phyloP scores from a whole-genome alignment of 2,888 invertebrate genomes.

The Atrina japonica region DNA sequence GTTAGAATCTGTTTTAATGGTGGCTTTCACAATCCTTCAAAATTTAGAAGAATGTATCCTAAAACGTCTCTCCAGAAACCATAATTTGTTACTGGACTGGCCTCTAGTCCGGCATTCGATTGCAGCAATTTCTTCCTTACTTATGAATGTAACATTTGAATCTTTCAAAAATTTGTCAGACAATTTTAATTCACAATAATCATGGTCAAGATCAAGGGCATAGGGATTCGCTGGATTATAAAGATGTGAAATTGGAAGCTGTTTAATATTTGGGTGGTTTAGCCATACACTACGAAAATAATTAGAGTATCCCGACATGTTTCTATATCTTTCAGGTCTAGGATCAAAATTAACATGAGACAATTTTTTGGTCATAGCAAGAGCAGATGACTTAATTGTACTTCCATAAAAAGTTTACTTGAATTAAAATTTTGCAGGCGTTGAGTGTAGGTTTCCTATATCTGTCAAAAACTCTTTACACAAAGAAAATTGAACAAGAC shows the following conservation, averaged over 20 bases:
- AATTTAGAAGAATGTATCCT: slow-evolving; percentile 14
- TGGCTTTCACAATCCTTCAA: slow-evolving; percentile 10
- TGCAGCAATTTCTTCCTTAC: not conserved
- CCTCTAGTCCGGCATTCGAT: slow-evolving; percentile 5
- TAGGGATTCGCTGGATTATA: slow-evolving; percentile 46
- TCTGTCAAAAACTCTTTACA: slow-evolving; percentile 26
- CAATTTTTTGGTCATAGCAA: slow-evolving; percentile 39
- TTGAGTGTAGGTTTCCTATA: slow-evolving; percentile 49
- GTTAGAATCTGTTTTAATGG: not conserved
- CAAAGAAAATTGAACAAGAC: slow-evolving; percentile 28
- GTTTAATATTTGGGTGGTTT: slow-evolving; percentile 42
- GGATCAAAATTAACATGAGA: slow-evolving; percentile 35
- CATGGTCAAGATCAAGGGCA: slow-evolving; percentile 49
- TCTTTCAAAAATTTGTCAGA: slow-evolving; percentile 11
- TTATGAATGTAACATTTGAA: not conserved
- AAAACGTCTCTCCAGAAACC: slow-evolving; percentile 6
- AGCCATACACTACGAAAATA: slow-evolving; percentile 47
- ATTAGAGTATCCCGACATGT: slow-evolving; percentile 26
- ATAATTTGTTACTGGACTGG: slow-evolving; percentile 4
- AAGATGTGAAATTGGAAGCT: slow-evolving; percentile 47
- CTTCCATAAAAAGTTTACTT: slow-evolving; percentile 33
- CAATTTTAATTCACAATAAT: slow-evolving; percentile 39
- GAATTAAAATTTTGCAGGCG: slow-evolving; percentile 48
- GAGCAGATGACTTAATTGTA: slow-evolving; percentile 36
- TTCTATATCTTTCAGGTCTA: slow-evolving; percentile 31